phyloP scores from a whole-genome alignment of 2,888 invertebrate genomes.

The Salticus scenicus region DNA sequence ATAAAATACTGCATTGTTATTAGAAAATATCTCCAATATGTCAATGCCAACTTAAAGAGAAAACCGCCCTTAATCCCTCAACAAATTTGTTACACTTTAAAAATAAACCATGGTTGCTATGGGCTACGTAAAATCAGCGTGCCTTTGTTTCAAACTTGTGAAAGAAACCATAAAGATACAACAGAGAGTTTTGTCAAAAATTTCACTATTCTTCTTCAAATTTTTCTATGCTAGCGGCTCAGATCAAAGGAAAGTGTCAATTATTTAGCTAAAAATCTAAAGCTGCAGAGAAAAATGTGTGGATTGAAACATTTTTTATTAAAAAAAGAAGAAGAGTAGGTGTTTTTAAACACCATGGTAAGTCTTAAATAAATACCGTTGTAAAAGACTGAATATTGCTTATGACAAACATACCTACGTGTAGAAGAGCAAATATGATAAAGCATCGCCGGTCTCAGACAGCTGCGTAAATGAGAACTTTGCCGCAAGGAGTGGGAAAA shows the following conservation, averaged over 20 bases:
- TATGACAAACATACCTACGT: neutral
- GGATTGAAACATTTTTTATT: too few relatives aligned
- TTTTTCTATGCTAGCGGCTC: neutral
- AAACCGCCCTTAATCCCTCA: neutral
- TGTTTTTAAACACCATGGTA: neutral
- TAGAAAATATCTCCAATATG: too few relatives aligned
- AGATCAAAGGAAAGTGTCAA: neutral
- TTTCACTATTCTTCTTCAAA: neutral
- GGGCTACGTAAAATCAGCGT: neutral
- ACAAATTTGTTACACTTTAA: neutral
- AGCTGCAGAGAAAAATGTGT: neutral
- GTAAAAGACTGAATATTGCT: neutral
- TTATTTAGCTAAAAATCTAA: neutral
- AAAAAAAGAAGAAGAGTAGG: neutral
- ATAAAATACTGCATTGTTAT: too few relatives aligned
- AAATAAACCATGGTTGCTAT: neutral
- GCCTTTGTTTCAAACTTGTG: neutral
- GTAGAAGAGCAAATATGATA: neutral
- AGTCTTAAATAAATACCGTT: neutral
- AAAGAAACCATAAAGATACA: neutral
- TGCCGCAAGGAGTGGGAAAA: too few relatives aligned
- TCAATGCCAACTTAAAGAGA: too few relatives aligned
- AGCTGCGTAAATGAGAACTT: too few relatives aligned
- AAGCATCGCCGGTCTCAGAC: neutral
- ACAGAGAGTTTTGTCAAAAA: neutral